Conservation (phyloP, 2,797 vertebrate genomes). For the Pangasius macronema region DNA sequence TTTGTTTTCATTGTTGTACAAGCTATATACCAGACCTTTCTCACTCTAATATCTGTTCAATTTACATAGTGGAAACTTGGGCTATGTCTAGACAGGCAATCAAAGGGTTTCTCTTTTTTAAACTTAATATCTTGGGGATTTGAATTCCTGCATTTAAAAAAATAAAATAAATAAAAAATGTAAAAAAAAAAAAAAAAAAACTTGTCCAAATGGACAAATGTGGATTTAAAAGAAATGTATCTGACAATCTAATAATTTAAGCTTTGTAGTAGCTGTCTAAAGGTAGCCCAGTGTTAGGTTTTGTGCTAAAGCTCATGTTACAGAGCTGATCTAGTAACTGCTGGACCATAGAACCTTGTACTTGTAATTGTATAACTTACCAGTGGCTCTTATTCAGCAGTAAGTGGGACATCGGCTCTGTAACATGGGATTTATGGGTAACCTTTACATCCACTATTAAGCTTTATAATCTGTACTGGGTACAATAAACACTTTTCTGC, state of each 20-base stretch:
- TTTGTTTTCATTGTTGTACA: conserved; percentile 60
- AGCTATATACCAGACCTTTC: conserved; percentile 54
- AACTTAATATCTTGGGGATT: conserved; percentile 5
- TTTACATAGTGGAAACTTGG: conserved; percentile 43
- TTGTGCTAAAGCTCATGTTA: conserved; percentile 17
- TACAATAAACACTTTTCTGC: conserved; percentile 84
- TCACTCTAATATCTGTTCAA: conserved; percentile 43
- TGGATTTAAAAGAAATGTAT: conserved; percentile 17
- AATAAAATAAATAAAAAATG: too few species aligned
- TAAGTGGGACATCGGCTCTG: neutral
- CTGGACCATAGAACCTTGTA: conserved; percentile 6
- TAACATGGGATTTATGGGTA: conserved; percentile 37
- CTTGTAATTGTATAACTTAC: conserved; percentile 16
- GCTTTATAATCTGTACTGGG: conserved; percentile 84
- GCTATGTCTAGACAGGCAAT: conserved; percentile 24
- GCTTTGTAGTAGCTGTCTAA: conserved; percentile 23
- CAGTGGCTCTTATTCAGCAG: conserved; percentile 27
- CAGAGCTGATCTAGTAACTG: conserved; percentile 14
- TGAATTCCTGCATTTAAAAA: conserved; percentile 7
- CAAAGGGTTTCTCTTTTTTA: neutral
- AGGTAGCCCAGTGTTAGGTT: conserved; percentile 16
- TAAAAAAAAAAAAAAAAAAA: neutral
- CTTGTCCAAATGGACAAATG: neutral
- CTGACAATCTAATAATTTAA: conserved; percentile 27
- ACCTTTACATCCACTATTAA: conserved; percentile 74